phyloP scores from a whole-genome alignment of 1,140 invertebrate species.

The fruit fly (Drosophila melanogaster) region Release_6_plus_ISO1_MT NT_033777.3:22755001-22755500 shows the following conservation, averaged over 20 bases:
- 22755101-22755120: conserved; percentile 14
- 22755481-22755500: conserved; percentile 40
- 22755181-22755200: conserved; percentile 4
- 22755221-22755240: conserved; percentile 13
- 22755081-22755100: conserved; percentile 19
- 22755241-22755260: conserved; percentile 16
- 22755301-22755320: conserved; percentile 54
- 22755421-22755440: conserved; percentile 13
- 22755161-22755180: conserved; percentile 20
- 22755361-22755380: conserved; percentile 53
- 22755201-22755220: background rate
- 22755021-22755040: conserved; percentile 52
- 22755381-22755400: conserved; percentile 4
- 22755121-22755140: conserved; percentile 29
- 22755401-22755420: conserved; percentile 4
- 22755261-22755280: conserved; percentile 36
- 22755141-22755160: conserved; percentile 31
- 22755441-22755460: conserved; percentile 59
- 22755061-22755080: conserved; percentile 35
- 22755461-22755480: conserved; percentile 27
- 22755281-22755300: conserved; percentile 19
- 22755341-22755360: conserved; percentile 23
- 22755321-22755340: conserved; percentile 51
- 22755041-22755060: conserved; percentile 37
- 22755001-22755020: conserved; percentile 60